Base-by-base conservation (phyloP, 1,140 invertebrate species). In the Pinna nobilis region DNA sequence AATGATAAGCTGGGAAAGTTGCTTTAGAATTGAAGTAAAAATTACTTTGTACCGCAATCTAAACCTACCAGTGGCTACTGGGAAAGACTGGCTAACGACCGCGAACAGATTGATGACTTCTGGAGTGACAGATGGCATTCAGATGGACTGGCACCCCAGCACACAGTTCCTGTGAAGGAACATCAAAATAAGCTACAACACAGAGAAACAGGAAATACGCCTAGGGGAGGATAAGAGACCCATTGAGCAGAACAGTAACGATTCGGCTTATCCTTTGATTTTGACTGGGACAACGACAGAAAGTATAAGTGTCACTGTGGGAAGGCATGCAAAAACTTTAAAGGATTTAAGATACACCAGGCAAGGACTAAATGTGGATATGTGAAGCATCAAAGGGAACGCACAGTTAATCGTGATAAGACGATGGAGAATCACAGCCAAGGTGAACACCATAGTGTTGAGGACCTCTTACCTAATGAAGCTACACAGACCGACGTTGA, bases 81-180 rank as follows among this genome's bases (percentile, higher is more conserved):
- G 47, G 47, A 50, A 50, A 15, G 47, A 50, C 47, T 50, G 47
- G 47, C 47, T 50, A 25, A 50, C 47, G 25, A 50, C 47, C 3
- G 25, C n/a, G 47, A 50, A 50, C 15, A 50, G 47, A 20, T 50
- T 50, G 47, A 25, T 50, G 47, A 50, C 47, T 20, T 50, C 25
- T 50, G 47, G 47, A 50, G 25, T 20, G 47, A 50, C 47, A 50
- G 15, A 50, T 50, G 47, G 47, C 47, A 50, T 50, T 25, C 47
- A 50, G 47, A 50, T 20, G 47, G 47, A 25, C 25, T 50, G 3
- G 47, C 47, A 50, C n/a, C 47, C 47, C 47, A 50, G 25, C 15
- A 15, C 47, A 50, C 47, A 50, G 47, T 50, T 50, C 15, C 15
- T 25, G 3, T 50, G 47, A 50, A 25, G 47, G 47, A 15, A 50